Base-by-base conservation (phyloP, 2,797 vertebrate species). In the Serranus cabrilla region DNA sequence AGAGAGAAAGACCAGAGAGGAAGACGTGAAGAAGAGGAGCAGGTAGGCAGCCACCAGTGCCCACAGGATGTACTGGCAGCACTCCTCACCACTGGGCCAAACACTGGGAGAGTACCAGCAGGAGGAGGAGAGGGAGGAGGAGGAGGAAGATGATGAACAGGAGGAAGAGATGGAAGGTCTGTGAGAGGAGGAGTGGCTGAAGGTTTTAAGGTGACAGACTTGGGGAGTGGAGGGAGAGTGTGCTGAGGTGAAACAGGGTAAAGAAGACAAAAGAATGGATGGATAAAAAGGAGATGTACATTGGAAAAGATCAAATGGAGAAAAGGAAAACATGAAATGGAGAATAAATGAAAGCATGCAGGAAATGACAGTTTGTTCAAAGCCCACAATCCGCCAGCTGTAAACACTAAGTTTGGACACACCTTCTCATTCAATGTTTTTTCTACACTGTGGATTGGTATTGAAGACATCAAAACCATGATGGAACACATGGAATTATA, bases 11-110 rank as follows among this genome's bases (percentile, higher is more conserved):
- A 95, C 90, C 90, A 95, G 83, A 89, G 90, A 92, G 87, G 92
- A 93, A 84, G 87, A 95, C 78, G 96, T 80, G 90, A 94, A 94
- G 91, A 94, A 88, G 90, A 94, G 87, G 85, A 96, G 90, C 81
- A 95, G 87, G 86, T 95, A 95, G 80, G 93, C 74, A 1, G 71
- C 85, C 74, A 94, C 86, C 86, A 95, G 92, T 83, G 91, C 89
- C 93, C 87, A 90, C 79, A 95, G 91, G 85, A 95, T 78, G 83
- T 81, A 94, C 77, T 84, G 93, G 85, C 92, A 93, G 86, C 92
- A 95, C 88, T 93, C 92, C 70, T 85, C 92, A 69, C 87, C 84
- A 74, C 85, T 93, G 80, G 94, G 94, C 89, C 87, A 96, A 49
- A 89, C 68, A 14, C 91, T 92, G 46, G 88, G 82, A 83, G 94